Evolutionary conservation across 2,888 invertebrate species (phyloP).

Genomic region (Eilema sororculum): DNA sequence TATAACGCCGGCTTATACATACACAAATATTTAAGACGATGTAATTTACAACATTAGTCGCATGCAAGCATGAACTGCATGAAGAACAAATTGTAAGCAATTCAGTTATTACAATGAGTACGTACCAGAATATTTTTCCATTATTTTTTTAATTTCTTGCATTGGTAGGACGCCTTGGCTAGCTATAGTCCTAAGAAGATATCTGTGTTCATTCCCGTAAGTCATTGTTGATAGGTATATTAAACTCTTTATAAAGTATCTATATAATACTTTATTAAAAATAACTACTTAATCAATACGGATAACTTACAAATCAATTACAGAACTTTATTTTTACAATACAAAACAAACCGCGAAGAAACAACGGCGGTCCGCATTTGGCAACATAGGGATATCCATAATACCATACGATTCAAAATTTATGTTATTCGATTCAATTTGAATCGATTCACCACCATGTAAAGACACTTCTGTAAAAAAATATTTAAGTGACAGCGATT

Average conservation of each 20-base stretch:
- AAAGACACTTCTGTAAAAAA: too few species aligned
- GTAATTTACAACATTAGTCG: too few species aligned
- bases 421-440: too few species aligned
- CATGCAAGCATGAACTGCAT: too few species aligned
- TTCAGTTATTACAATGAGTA: background rate
- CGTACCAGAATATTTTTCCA: constrained; percentile 62
- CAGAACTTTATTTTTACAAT: background rate
- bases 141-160: constrained; percentile 58
- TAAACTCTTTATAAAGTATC: background rate
- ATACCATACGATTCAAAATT: too few species aligned
- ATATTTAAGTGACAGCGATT: too few species aligned
- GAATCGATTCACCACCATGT: too few species aligned
- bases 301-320: too few species aligned
- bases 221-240: constrained; percentile 57
- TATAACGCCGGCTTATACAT: too few species aligned
- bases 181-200: constrained; percentile 71
- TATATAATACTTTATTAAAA: too few species aligned
- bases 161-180: constrained; percentile 73
- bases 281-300: background rate
- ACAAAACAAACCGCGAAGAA: constrained; percentile 1
- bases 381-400: too few species aligned
- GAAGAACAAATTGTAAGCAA: background rate
- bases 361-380: background rate
- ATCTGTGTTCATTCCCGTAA: constrained; percentile 70
- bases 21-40: too few species aligned